phyloP scores from a whole-genome alignment of 1,140 invertebrate genomes.

The Megathymus violae region DNA sequence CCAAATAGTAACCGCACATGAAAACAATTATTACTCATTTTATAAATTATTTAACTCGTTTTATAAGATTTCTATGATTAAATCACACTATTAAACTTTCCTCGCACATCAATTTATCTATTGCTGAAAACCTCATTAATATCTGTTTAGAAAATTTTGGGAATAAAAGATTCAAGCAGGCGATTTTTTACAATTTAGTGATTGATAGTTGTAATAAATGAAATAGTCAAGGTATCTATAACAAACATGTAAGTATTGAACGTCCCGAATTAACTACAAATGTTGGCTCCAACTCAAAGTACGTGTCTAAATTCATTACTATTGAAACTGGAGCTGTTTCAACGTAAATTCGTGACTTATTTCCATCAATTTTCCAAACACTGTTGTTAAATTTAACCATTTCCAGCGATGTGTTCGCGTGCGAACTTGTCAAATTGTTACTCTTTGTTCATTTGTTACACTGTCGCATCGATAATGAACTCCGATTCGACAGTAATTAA shows the following conservation, averaged over 20 bases:
- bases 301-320: constrained; percentile 18
- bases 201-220: no score
- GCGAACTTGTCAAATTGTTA: constrained; percentile 10
- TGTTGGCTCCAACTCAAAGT: constrained; percentile 2
- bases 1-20: no score
- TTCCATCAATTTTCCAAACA: constrained; percentile 24
- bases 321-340: constrained; percentile 12
- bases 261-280: background rate
- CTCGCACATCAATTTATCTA: no score
- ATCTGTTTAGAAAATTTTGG: no score
- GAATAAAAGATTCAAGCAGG: no score
- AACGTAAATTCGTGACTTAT: constrained; percentile 24
- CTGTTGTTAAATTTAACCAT: constrained; percentile 27
- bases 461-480: constrained; percentile 38
- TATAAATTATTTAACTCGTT: no score
- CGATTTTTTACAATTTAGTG: no score
- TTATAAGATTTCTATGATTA: no score
- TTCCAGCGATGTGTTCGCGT: constrained; percentile 22
- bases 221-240: no score
- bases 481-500: constrained; percentile 63
- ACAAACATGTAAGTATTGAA: background rate
- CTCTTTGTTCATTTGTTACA: constrained; percentile 9
- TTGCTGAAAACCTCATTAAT: no score
- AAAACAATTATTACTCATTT: no score
- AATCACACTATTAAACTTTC: no score